A percentile compares a stretch with the other conserved stretches of the same genome.
Evolutionary conservation across 2,888 invertebrate species (phyloP).

Genomic region (Agrilus mali): DNA sequence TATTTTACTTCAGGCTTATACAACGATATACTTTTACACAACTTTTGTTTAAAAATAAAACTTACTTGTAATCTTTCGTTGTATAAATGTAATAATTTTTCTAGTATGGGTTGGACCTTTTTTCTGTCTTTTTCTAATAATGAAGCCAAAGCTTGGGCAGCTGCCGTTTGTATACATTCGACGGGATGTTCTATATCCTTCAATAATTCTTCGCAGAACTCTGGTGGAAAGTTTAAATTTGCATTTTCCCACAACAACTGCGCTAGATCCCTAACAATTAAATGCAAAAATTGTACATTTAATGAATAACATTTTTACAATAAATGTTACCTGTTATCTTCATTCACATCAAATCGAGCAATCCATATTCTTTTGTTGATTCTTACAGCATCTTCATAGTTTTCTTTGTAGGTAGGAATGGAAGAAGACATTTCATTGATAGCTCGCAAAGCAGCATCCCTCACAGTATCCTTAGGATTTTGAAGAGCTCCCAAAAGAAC

Average conservation of each 20-base stretch:
- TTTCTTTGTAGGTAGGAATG: conserved; percentile 47
- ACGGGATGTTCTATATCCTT: conserved; percentile 68
- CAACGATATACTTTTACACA: too few species aligned
- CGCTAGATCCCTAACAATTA: conserved; percentile 39
- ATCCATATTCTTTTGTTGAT: conserved; percentile 70
- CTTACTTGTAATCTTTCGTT: conserved; percentile 58
- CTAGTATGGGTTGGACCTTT: conserved; percentile 44
- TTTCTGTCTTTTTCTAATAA: conserved; percentile 44
- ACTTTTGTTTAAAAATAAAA: background rate
- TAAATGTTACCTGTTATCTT: conserved; percentile 53
- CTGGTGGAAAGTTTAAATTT: conserved; percentile 37
- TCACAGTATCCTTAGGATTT: conserved; percentile 53
- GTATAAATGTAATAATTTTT: conserved; percentile 59
- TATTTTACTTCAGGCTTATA: too few species aligned
- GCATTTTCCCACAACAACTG: conserved; percentile 48
- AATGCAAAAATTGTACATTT: conserved; percentile 2
- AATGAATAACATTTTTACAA: background rate
- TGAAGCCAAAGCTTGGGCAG: conserved; percentile 65
- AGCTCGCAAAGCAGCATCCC: conserved; percentile 71
- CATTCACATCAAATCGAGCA: conserved; percentile 66
- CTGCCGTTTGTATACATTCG: conserved; percentile 70
- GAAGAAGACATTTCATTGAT: conserved; percentile 49
- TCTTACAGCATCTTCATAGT: conserved; percentile 44
- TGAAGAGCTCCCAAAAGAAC: conserved; percentile 67
- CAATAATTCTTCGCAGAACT: conserved; percentile 45